Conservation (phyloP, 2,888 invertebrate genomes). For the Drosophila falleni region DNA sequence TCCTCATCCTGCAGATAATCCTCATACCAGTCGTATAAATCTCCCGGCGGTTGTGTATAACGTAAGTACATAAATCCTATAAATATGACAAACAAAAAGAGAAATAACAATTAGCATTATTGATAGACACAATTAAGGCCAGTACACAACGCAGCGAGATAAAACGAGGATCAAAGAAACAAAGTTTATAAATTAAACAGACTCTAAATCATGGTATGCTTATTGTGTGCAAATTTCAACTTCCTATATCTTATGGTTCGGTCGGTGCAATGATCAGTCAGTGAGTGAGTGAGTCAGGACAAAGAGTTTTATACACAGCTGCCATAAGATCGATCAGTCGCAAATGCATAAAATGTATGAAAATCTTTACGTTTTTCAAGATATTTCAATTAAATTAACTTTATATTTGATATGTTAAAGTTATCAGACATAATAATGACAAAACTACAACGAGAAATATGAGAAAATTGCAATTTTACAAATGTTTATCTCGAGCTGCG, state of each 20-base stretch:
- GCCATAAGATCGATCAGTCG: neutral
- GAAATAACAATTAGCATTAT: conserved; percentile 10
- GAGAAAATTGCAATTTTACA: neutral
- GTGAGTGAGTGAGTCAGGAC: too few relatives aligned
- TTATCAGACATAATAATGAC: too few relatives aligned
- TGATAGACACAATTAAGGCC: neutral
- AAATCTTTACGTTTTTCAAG: too few relatives aligned
- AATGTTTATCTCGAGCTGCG: conserved; percentile 1
- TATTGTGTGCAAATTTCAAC: too few relatives aligned
- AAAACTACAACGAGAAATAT: neutral
- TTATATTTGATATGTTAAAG: too few relatives aligned
- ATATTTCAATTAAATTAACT: too few relatives aligned
- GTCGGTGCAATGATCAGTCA: too few relatives aligned
- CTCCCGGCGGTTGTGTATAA: conserved; percentile 98
- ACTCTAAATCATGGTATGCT: neutral
- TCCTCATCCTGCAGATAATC: conserved; percentile 98
- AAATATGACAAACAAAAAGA: neutral
- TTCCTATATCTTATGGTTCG: too few relatives aligned
- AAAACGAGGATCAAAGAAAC: neutral
- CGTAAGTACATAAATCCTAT: conserved; percentile 92
- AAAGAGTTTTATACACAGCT: too few relatives aligned
- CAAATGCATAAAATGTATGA: too few relatives aligned
- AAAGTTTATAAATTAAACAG: neutral
- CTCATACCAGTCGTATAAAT: conserved; percentile 98
- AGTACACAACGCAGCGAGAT: conserved; percentile 22